Evolutionary conservation across 2,113 vertebrate genomes (phyloP), one percentile per base, ranked within the genome.

Genomic region (Butorides virescens): DNA sequence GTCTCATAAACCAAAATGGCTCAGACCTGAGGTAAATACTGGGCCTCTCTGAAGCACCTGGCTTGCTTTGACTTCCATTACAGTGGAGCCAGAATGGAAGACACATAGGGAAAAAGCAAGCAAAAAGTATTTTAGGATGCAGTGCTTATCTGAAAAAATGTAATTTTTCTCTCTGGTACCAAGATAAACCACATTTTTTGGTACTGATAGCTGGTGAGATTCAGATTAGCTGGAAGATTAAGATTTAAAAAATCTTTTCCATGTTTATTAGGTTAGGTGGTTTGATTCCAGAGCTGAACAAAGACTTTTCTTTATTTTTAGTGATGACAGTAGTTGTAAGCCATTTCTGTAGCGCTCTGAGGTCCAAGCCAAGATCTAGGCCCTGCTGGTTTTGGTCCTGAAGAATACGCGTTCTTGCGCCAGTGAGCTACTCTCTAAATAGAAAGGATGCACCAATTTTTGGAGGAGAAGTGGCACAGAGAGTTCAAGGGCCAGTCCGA

Each of bases 181-280:
- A 58, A 53, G 42, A 56, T 39, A 85, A 85, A 73, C 11, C 27
- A 49, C 2, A 39, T 17, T 83, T 90, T 78, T 52, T 73, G 36
- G 5, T 58, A n/a, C 5, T n/a, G 25, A 46, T 26, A 62, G 3
- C 3, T 29, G 9, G 7, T 0, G 0, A 84, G 30, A 74, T 68
- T 65, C 17, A 39, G 36, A 76, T 76, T 55, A 73, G 2, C 61
- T 59, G 52, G 26, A 81, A 75, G 30, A 47, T 10, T 12, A 91
- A n/a, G 36, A 50, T 15, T 71, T n/a, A 13, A 39, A 34, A 74
- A n/a, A 34, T 27, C 0, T 74, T 68, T 56, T 59, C 19, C 44
- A 2, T 34, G 2, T 49, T 87, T 87, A 27, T 62, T 27, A 58
- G 22, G 14, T 75, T 61, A 82, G 39, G 26, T 49, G 5, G 2